phyloP scores from a whole-genome alignment of 2,888 invertebrate genomes.

The Flabesymbios commensalis region DNA sequence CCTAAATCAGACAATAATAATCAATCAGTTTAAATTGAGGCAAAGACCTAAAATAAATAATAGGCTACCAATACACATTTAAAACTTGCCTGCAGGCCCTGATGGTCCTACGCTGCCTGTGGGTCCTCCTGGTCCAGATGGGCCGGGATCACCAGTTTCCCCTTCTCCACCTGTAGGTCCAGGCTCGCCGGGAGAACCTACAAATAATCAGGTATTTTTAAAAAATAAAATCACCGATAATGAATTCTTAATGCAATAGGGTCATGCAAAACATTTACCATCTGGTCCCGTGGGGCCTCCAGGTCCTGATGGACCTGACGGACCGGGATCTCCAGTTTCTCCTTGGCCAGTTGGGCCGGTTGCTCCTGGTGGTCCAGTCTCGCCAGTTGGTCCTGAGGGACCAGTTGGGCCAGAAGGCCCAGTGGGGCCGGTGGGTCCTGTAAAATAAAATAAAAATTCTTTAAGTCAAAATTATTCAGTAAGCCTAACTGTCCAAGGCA shows the following conservation, averaged over 20 bases:
- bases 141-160: constrained; percentile 14
- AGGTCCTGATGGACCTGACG: constrained; percentile 15
- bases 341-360: constrained; percentile 13
- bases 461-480: no score
- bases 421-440: background rate
- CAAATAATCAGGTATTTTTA: background rate
- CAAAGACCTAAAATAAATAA: no score
- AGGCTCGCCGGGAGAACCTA: constrained; percentile 16
- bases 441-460: no score
- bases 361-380: constrained; percentile 12
- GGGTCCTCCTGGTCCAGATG: constrained; percentile 14
- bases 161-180: constrained; percentile 13
- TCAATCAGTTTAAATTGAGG: no score
- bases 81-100: background rate
- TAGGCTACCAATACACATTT: no score
- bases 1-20: no score
- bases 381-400: constrained; percentile 18
- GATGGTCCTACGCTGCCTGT: constrained; percentile 6
- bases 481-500: no score
- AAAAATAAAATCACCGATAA: background rate
- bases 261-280: background rate
- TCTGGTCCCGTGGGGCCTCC: constrained; percentile 6
- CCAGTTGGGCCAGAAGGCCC: constrained; percentile 22
- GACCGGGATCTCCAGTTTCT: constrained; percentile 15
- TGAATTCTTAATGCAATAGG: background rate